phyloP scores from a whole-genome alignment of 1,140 invertebrate genomes.

The Berghia stephanieae region DNA sequence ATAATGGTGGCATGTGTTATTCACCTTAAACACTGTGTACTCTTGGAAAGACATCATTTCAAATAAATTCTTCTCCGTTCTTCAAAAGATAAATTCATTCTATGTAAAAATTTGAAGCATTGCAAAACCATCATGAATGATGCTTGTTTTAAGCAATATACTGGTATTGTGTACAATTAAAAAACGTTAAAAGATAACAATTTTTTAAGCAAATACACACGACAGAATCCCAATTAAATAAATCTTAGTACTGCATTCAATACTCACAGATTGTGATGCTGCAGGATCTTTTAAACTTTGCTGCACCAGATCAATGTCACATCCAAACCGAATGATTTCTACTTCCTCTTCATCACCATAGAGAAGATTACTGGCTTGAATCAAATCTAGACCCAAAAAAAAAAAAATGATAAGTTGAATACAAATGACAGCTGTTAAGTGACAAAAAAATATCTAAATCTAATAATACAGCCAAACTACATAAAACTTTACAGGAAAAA shows the following conservation, averaged over 20 bases:
- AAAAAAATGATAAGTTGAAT: background rate
- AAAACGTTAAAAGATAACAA: conserved; percentile 29
- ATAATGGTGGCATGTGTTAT: too few species aligned
- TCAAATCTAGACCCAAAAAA: background rate
- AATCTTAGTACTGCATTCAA: conserved; percentile 34
- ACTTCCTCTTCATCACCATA: conserved; percentile 1
- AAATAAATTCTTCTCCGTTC: too few species aligned
- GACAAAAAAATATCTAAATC: background rate
- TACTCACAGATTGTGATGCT: too few species aligned
- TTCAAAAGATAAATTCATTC: too few species aligned
- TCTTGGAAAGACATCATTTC: too few species aligned
- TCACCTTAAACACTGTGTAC: too few species aligned
- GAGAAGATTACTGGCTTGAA: background rate
- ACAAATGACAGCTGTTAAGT: background rate
- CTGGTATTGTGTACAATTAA: background rate
- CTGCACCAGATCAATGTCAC: conserved; percentile 5
- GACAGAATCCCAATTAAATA: conserved; percentile 27
- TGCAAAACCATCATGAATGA: background rate
- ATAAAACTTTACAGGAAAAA: too few species aligned
- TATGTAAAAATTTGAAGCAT: too few species aligned
- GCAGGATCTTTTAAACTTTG: conserved; percentile 37
- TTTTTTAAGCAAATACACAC: conserved; percentile 22
- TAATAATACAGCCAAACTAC: background rate
- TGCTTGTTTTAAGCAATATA: background rate
- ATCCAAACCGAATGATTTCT: background rate